Percentiles rank a stretch among this genome's conserved stretches.
phyloP scores from a whole-genome alignment of 2,113 vertebrate genomes.

The Antigone vipio region DNA sequence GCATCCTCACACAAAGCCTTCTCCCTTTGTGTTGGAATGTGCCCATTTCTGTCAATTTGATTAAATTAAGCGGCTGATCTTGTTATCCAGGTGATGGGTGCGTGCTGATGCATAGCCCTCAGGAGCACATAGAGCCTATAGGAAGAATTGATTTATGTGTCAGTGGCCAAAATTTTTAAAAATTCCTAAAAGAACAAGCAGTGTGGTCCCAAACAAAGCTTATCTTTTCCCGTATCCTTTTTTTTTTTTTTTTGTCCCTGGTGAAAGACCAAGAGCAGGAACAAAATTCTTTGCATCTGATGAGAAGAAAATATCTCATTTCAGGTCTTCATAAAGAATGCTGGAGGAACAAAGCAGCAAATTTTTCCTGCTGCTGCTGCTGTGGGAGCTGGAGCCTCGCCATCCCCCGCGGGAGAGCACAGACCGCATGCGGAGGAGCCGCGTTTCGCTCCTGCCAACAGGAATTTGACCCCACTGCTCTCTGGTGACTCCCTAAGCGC shows the following conservation, averaged over 20 bases:
- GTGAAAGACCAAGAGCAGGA: neutral
- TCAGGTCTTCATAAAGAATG: neutral
- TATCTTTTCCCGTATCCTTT: neutral
- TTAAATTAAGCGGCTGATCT: constrained; percentile 14
- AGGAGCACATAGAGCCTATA: neutral
- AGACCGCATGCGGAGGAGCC: rapidly evolving
- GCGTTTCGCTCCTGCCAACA: neutral
- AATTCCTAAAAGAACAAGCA: neutral
- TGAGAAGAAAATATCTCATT: neutral
- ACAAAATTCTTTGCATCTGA: neutral
- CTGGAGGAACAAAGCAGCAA: neutral
- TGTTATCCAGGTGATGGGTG: neutral
- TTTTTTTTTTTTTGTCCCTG: neutral
- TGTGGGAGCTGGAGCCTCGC: neutral
- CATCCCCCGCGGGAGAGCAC: neutral
- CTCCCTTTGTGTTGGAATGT: neutral
- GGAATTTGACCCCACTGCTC: neutral
- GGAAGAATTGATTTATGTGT: neutral
- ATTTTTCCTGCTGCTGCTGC: neutral
- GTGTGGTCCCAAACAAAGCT: neutral
- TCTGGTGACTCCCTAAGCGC: neutral
- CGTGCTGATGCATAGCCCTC: neutral
- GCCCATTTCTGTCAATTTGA: neutral
- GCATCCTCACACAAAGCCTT: neutral
- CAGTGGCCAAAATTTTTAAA: neutral